Evolutionary conservation across 2,113 vertebrate species (phyloP), one percentile per base, ranked within the genome.

Genomic region (Gobius niger): DNA sequence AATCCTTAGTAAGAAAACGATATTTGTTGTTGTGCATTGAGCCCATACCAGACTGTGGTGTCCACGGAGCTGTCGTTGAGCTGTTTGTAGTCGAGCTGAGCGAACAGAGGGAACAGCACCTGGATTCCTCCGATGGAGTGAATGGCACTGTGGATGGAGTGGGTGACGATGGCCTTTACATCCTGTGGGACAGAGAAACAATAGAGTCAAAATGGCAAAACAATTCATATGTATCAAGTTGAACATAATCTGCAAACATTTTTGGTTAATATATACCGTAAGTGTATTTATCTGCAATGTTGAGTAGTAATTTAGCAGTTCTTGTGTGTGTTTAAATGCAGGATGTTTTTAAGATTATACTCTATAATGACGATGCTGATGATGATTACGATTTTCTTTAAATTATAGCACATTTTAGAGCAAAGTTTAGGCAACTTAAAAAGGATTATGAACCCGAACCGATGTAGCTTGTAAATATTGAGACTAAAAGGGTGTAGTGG

Each of bases 141-240:
- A 90, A 99, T 98, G 81, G 97, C 98, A 1, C 98, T 99, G 87
- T 99, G 98, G 91, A 99, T 99, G 86, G 98, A 99, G 94, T 99
- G 97, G 15, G 98, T 99, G 79, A 99, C 97, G 19, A 98, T 99
- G 90, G 98, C 98, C 92, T 99, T 99, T 90, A 99, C 98, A 76
- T 99, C 98, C 98, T 99, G 88, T 70, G 40, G 44, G 80, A 46
- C 3, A 10, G 16, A 59, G 50, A 68, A 5, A 14, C 14, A 54
- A 6, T 7, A 50, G 11, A 63, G 40, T 12, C 6, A 41, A 34
- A 34, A 34, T 34, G 24, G 24, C 1, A 34, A 34, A 34, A 34
- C 24, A 34, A 34, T 34, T 34, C 24, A 34, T 34, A 34, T n/a
- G n/a, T 34, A 34, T 34, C 24, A 34, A 34, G 24, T n/a, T n/a